Base-by-base conservation (phyloP, 1,140 invertebrate genomes). In the Halictus rubicundus region DNA sequence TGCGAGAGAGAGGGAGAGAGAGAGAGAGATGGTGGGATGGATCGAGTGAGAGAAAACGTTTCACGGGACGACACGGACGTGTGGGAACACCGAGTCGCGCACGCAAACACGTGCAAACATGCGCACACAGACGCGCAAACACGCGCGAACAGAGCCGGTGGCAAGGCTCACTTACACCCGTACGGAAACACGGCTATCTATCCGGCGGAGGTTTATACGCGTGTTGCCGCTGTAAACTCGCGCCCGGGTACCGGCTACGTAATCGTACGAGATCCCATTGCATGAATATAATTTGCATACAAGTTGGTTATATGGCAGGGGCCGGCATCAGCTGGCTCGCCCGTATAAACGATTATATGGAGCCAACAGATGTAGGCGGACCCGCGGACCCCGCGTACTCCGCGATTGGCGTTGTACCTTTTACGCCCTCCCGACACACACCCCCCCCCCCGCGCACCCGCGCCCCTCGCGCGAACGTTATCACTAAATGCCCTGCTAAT, bases 201-300 rank as follows among this genome's bases (percentile, higher is more conserved):
- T 92, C 90, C 88, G 87, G 88, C 82, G 88, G 87, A 90, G 90
- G 89, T 92, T 92, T 91, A 92, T 92, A 91, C 91, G 90, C 91
- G 89, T 93, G 92, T 92, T 92, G 90, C 87, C 87, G 91, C 90
- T 92, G 92, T 92, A 92, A 92, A 92, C 89, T 92, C 88, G 91
- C 89, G 88, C 89, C 87, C 74, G 81, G 83, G 90, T 86, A 90
- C 87, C 88, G 83, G 85, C 89, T 87, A 90, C 87, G 89, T 92
- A 92, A 92, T 93, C 92, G 90, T 91, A 91, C 88, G 90, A 91
- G 90, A 91, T 92, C 90, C 91, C 88, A 91, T 92, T 93, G 91
- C 92, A 93, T 93, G 92, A 92, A 93, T 93, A 93, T 93, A 92
- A 93, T 93, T 93, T 93, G 92, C 92, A 93, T 93, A 93, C 92